Base-by-base conservation (phyloP, 64 coral and sea anemone species). In the Stylophora pistillata region DNA sequence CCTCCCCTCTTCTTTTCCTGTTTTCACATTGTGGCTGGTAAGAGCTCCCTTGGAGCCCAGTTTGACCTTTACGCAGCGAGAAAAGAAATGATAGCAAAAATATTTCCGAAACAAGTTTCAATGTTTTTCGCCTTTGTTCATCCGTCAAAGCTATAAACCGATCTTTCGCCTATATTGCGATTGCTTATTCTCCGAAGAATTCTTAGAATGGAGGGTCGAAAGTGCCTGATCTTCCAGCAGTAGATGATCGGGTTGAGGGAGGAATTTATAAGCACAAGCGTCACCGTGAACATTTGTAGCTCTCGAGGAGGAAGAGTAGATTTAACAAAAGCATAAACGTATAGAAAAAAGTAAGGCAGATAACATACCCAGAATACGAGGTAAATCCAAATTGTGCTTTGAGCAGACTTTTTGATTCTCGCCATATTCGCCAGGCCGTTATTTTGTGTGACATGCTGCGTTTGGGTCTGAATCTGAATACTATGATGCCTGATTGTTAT, bases 351-450 rank as follows among this genome's bases (percentile, higher is more conserved):
- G 53, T 79, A 28, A 6, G 77, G 77, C 56, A 79, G 23, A 56
- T 79, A 79, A 56, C 77, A 79, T 20, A 79, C 55, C 20, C 64
- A 68, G 25, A 68, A 68, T 68, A 68, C 64, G 64, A 68, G 20
- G 23, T 68, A 68, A 25, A 68, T 68, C 64, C 64, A 68, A 26
- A 68, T 26, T 10, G 64, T 12, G 26, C 21, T 68, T 21, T 68
- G 64, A n/a, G 64, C 21, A n/a, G 64, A 68, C 25, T 68, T 68
- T 68, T 25, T 68, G 20, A 68, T 21, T n/a, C 64, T 68, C 64
- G 23, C 64, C 23, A 25, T 21, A 68, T 68, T 68, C 4, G 7
- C 15, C 37, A 47, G 37, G 37, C 53, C 33, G 18, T 7, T 47
- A 10, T 18, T 37, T 33, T 74, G 73, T 4, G 18, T 20, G n/a